Conservation (phyloP, 2,888 invertebrate species). For the Platynereis dumerilii region DNA sequence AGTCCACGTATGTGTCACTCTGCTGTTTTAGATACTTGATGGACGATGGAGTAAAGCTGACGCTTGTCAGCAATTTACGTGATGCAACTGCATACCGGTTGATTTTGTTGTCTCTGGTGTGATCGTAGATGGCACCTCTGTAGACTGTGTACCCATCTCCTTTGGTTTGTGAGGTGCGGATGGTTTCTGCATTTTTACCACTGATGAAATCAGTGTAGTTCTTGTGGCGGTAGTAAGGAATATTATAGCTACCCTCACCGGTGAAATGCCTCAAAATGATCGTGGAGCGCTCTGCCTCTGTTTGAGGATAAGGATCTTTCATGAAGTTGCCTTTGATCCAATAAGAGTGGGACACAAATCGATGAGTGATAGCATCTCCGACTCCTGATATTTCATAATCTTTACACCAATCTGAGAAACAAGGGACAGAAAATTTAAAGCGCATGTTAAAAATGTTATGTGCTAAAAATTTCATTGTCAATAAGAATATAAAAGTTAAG, state of each 20-base stretch:
- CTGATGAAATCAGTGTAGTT: slow-evolving; percentile 5
- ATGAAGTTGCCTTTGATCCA: background rate
- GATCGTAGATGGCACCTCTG: background rate
- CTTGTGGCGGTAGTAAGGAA: background rate
- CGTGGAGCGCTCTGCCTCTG: background rate
- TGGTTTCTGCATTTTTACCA: background rate
- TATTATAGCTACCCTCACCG: background rate
- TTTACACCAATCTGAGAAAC: slow-evolving; percentile 3
- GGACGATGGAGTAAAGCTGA: background rate
- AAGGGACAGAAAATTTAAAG: background rate
- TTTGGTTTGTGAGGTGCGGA: background rate
- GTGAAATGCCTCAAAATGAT: background rate
- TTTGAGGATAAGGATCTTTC: background rate
- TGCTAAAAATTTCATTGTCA: too few relatives aligned
- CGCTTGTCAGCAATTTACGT: background rate
- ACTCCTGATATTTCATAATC: background rate
- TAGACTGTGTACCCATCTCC: background rate
- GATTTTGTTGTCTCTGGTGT: background rate
- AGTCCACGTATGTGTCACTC: background rate
- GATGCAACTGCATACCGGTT: background rate
- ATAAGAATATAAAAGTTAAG: too few relatives aligned
- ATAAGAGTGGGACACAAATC: background rate
- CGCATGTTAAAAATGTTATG: too few relatives aligned
- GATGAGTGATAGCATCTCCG: background rate
- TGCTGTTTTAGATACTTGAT: background rate